Conservation (phyloP, 1,140 invertebrate species). For the Drosophila bipectinata region DNA sequence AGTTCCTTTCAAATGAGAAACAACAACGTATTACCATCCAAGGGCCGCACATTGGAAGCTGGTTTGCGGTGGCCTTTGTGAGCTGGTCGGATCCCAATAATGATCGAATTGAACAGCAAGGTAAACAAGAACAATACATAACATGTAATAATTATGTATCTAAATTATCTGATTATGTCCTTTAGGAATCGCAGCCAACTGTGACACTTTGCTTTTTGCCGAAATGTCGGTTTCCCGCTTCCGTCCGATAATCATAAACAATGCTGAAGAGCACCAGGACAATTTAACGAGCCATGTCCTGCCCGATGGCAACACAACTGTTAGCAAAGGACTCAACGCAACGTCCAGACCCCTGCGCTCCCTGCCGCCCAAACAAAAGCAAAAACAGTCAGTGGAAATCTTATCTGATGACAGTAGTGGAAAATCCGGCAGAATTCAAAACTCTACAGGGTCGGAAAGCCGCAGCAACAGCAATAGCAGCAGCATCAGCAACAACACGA, state of each 20-base stretch:
- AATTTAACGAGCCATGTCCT: conserved; percentile 57
- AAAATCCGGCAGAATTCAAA: conserved; percentile 15
- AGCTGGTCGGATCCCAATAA: conserved; percentile 89
- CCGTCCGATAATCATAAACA: conserved; percentile 68
- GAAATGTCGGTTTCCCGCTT: conserved; percentile 77
- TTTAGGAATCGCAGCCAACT: conserved; percentile 85
- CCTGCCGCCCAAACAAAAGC: conserved; percentile 32
- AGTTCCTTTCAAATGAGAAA: conserved; percentile 85
- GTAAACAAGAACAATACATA: conserved; percentile 79
- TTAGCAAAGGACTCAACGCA: conserved; percentile 1
- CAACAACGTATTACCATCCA: conserved; percentile 85
- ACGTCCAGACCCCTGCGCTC: conserved; percentile 29
- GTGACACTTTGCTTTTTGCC: conserved; percentile 82
- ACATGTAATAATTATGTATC: background rate
- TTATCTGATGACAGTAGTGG: conserved; percentile 6
- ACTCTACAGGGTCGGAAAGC: conserved; percentile 23
- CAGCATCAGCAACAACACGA: background rate
- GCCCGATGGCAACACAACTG: conserved; percentile 14
- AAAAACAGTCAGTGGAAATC: conserved; percentile 2
- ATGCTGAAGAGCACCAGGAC: conserved; percentile 60
- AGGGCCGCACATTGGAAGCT: conserved; percentile 89
- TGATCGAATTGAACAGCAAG: conserved; percentile 89
- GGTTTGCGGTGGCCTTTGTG: conserved; percentile 91
- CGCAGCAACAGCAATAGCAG: conserved; percentile 8
- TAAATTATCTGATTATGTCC: background rate